A percentile compares a stretch with the other conserved stretches of the same genome.
Conservation (phyloP, 2,113 vertebrate genomes). For the Hassar affinis region DNA sequence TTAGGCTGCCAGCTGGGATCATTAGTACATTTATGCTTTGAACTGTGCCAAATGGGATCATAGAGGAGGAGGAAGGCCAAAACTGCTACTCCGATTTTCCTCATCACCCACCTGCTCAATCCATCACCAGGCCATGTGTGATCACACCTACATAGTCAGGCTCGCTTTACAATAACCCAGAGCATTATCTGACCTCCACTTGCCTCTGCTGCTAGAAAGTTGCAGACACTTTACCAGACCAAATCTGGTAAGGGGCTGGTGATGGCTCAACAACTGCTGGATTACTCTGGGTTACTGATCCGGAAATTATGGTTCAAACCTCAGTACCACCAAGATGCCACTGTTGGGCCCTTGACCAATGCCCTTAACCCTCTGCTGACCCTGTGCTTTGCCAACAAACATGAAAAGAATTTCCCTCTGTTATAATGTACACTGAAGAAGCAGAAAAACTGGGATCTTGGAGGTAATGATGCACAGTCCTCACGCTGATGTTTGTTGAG, state of each 20-base stretch:
- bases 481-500: too few species aligned
- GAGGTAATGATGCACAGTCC: too few species aligned
- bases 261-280: too few species aligned
- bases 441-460: too few species aligned
- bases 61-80: slow-evolving; percentile 24
- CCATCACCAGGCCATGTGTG: slow-evolving; percentile 35
- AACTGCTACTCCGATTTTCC: slow-evolving; percentile 49
- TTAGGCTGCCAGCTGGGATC: slow-evolving; percentile 45
- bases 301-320: too few species aligned
- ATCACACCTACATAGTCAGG: slow-evolving; percentile 16
- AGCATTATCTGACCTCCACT: slow-evolving; percentile 28
- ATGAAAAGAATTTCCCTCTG: too few species aligned
- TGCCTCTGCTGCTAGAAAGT: slow-evolving; percentile 25
- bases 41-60: slow-evolving; percentile 22
- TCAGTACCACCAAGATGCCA: too few species aligned
- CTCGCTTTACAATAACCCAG: slow-evolving; percentile 5
- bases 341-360: too few species aligned
- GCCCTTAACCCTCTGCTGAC: too few species aligned
- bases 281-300: too few species aligned
- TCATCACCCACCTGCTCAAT: slow-evolving; percentile 62
- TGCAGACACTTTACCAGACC: not conserved
- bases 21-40: slow-evolving; percentile 39
- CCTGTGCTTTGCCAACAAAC: too few species aligned
- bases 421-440: too few species aligned
- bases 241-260: not conserved